phyloP scores from a whole-genome alignment of 2,797 vertebrate species.

The Sandelia bainsii region DNA sequence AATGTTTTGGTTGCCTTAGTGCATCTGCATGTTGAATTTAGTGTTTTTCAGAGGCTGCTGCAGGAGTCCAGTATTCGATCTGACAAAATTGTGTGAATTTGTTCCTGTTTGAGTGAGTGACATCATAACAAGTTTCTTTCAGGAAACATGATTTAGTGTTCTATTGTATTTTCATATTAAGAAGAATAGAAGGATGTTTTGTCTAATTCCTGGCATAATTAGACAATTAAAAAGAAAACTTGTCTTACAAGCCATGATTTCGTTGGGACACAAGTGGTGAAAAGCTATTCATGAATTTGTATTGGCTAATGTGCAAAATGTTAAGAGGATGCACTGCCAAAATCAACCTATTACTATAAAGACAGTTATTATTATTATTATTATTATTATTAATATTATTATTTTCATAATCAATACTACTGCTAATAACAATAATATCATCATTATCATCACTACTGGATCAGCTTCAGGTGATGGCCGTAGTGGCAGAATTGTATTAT shows the following conservation, averaged over 20 bases:
- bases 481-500: too few relatives aligned
- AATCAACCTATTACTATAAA: constrained; percentile 19
- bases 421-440: not conserved
- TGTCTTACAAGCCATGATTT: constrained; percentile 10
- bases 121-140: not conserved
- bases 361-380: constrained; percentile 4
- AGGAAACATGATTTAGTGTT: too few relatives aligned
- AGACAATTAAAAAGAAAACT: constrained; percentile 28
- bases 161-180: constrained; percentile 3
- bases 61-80: constrained; percentile 17
- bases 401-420: too few relatives aligned
- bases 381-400: constrained; percentile 12
- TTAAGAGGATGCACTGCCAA: constrained; percentile 29
- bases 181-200: constrained; percentile 7
- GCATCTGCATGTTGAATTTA: constrained; percentile 10
- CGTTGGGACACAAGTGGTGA: constrained; percentile 5
- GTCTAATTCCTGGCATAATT: not conserved
- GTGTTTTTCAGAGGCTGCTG: constrained; percentile 27
- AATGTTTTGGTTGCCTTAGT: constrained; percentile 18
- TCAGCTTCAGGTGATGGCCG: too few relatives aligned
- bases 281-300: constrained; percentile 29
- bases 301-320: constrained; percentile 21
- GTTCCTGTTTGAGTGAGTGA: not conserved
- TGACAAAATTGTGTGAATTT: not conserved
- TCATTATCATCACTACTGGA: not conserved